These are phyloP conservation scores for Pogonomyrmex barbatus DNA, from an alignment of 1,140 invertebrate genomes.

Conservation along the genomic window DNA sequence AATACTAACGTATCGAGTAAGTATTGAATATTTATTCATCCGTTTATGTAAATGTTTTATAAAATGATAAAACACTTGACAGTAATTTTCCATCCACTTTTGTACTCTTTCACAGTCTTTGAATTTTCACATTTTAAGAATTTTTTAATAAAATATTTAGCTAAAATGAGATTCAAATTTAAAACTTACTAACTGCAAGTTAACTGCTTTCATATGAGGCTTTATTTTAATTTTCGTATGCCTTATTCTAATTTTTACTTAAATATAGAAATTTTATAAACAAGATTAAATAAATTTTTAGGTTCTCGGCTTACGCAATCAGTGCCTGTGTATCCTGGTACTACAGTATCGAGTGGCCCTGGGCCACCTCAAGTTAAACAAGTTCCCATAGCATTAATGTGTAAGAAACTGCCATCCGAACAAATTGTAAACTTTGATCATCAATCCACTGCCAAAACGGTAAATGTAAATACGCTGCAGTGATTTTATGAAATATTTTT, in stretches of 20 bases:
- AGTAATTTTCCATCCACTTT: no score
- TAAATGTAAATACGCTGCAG: slow-evolving; percentile 52
- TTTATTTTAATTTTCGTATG: no score
- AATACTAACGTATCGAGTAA: slow-evolving; percentile 64
- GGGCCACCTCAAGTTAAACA: slow-evolving; percentile 74
- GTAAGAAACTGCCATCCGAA: slow-evolving; percentile 76
- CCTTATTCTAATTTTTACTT: not conserved
- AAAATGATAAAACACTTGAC: not conserved
- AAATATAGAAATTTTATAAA: slow-evolving; percentile 18
- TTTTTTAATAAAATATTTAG: no score
- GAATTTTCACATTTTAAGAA: no score
- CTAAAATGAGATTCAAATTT: no score
- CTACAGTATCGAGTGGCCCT: slow-evolving; percentile 77
- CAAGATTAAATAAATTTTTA: slow-evolving; percentile 45
- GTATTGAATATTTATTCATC: not conserved
- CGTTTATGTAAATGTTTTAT: not conserved
- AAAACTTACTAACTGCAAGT: no score
- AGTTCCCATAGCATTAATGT: slow-evolving; percentile 66
- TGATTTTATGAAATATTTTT: no score
- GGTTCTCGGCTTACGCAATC: slow-evolving; percentile 68
- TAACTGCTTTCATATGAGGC: no score
- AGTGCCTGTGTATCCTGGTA: slow-evolving; percentile 67
- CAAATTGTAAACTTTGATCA: slow-evolving; percentile 74
- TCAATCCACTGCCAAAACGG: slow-evolving; percentile 78
- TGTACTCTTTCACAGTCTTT: no score